Evolutionary conservation across 2,888 invertebrate species (phyloP), one percentile per base, ranked within the genome.

Genomic region (Nymphalis urticae): DNA sequence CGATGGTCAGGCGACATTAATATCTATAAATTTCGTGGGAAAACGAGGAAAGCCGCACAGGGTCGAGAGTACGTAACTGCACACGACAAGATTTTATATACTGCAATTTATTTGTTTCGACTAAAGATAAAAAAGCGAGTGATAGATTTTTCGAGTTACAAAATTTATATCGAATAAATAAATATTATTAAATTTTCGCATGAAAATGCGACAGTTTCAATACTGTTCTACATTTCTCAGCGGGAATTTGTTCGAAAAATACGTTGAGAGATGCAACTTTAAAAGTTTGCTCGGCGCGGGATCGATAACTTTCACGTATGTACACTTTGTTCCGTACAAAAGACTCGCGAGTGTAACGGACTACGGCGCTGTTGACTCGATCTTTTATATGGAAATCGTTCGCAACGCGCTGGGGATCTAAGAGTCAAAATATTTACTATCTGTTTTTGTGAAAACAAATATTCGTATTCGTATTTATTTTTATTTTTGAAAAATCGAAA

Each of bases 231-330:
- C 63, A 64, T 64, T 67, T 62, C 60, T 67, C 58, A 70, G 62
- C 58, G 53, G 21, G 61, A 70, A 72, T 68, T 73, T 70, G 70
- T 54, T 67, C 60, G 77, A 58, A 76, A 80, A 73, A 73, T 72
- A 73, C 72, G 73, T 73, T 68, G 73, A 79, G 77, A 78, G 76
- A 72, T 73, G 74, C 73, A 78, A 79, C 75, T 79, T 65, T 70
- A 67, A 79, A 75, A 82, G 79, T 79, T 81, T 80, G 70, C 65
- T 62, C 56, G 68, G 68, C 71, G 66, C 74, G 66, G 69, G 77
- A 78, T 80, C 82, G 76, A 80, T 83, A 81, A 74, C 75, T 71
- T 66, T 58, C 68, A 77, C 71, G 71, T 65, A 58, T 60, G 65
- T 67, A 65, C 67, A 70, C 64, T 67, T 70, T 56, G 65, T 74